Base-by-base conservation (phyloP, 2,797 vertebrate species). In the Arnoldichthys spilopterus region DNA sequence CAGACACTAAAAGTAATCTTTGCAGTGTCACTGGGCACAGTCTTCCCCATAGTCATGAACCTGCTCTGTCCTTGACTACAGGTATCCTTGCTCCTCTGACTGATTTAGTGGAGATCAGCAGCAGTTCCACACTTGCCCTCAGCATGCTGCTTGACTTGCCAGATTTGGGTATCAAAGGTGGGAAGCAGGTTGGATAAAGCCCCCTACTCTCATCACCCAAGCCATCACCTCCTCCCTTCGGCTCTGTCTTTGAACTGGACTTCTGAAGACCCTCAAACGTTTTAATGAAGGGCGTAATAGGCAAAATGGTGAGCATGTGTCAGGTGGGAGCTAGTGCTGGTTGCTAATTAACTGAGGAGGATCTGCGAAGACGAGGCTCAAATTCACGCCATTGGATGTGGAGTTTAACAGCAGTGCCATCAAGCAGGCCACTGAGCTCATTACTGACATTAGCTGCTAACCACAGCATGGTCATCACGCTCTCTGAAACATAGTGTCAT, bases 231-330 rank as follows among this genome's bases (percentile, higher is more conserved):
- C 43, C n/a, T 13, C 59, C 54, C 22, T 26, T 62, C 43, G 45
- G 63, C 51, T 51, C 43, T 56, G 26, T 69, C 82, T 78, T 81
- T 81, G 79, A 75, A 67, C 72, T 61, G 43, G 43, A 30, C 70
- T 72, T 81, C 76, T 72, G 67, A 78, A 51, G 51, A 16, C 34
- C 53, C 49, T 75, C 67, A 47, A 58, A 68, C 72, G 54, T 67
- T 66, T 72, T 78, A 66, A 80, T 78, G 51, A 81, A 78, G 74
- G 58, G 51, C 66, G 34, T 78, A 78, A 71, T 80, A 72, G 69
- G 63, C 30, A 45, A 74, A 83, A 83, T 32, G 49, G 63, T 74
- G 47, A 45, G 51, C 18, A 34, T 37, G 24, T 73, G 72, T 28
- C 30, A 28, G 51, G 69, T 47, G 51, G 43, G 37, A 59, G 74